Evolutionary conservation across 2,888 invertebrate species (phyloP).

Genomic region (Macaria liturata): DNA sequence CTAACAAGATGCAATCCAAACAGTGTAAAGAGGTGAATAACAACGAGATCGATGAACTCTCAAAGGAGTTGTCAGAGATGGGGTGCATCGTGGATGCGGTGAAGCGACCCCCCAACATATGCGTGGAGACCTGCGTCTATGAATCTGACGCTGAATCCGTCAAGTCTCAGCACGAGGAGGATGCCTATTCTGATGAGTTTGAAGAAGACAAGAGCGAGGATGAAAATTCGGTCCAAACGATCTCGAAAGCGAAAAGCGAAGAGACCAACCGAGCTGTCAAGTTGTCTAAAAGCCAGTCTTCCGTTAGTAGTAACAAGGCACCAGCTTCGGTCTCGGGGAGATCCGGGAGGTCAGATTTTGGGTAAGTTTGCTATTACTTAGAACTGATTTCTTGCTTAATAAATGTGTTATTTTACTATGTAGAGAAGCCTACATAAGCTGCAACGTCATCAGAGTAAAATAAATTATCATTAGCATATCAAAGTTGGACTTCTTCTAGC

Average conservation of each 20-base stretch:
- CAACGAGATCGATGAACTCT: constrained; percentile 73
- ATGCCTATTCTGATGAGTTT: constrained; percentile 75
- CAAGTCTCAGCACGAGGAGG: constrained; percentile 50
- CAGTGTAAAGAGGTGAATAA: constrained; percentile 75
- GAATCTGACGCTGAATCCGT: constrained; percentile 53
- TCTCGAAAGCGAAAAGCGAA: constrained; percentile 44
- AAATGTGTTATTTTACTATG: constrained; percentile 11
- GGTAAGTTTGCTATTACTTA: constrained; percentile 49
- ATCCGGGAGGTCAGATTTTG: constrained; percentile 66
- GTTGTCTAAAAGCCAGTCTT: constrained; percentile 63
- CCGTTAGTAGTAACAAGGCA: constrained; percentile 52
- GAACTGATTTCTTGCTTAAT: constrained; percentile 9
- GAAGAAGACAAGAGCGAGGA: constrained; percentile 70
- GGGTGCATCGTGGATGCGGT: constrained; percentile 74
- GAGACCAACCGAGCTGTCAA: constrained; percentile 50
- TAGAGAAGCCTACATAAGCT: constrained; percentile 1
- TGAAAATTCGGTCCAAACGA: constrained; percentile 47
- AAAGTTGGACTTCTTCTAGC: not conserved
- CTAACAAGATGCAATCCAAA: constrained; percentile 64
- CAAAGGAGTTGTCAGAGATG: constrained; percentile 73
- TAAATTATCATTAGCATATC: not conserved
- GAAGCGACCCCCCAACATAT: constrained; percentile 70
- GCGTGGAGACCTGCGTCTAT: constrained; percentile 69
- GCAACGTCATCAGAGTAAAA: not conserved
- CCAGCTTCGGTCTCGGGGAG: constrained; percentile 58